Evolutionary conservation across 2,113 vertebrate species (phyloP), one percentile per base, ranked within the genome.

Genomic region (Pachypanchax playfairii): DNA sequence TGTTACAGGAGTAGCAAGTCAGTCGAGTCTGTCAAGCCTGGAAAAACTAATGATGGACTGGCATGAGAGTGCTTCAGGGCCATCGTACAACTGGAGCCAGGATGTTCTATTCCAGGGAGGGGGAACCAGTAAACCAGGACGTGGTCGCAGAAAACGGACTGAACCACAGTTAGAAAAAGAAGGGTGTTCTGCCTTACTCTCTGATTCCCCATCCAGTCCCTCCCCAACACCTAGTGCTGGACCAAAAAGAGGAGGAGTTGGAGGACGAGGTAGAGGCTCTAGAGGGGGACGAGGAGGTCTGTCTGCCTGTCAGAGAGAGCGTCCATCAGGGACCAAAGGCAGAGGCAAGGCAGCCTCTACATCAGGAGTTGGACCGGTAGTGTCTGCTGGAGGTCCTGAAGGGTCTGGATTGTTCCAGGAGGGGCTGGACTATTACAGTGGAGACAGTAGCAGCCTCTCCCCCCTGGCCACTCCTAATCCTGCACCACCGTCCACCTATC

Each of bases 11-110:
- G 85, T 87, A 0, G 94, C 96, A 62, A 94, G 93, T 39, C 96
- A 96, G 77, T 98, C 96, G 11, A 99, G 97, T 79, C 91, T 98
- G 60, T 99, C 97, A 59, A 98, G 96, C 83, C 89, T 99, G 83
- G 96, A 99, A 90, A 99, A 99, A 69, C 80, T 98, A 73, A 99
- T 98, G 96, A 96, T 98, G 93, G 96, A 99, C 77, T 98, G 97
- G 97, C 96, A 99, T 0, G 97, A 98, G 85, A 95, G 95, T 0
- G 96, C 96, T 1, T 93, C 96, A 0, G 95, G 94, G 17, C 95
- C 96, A 0, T 96, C 95, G 38, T 98, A 98, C 83, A 98, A 96
- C 92, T 98, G 96, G 96, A 99, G 97, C 90, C 97, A 99, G 90
- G 98, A 94, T 0, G 96, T 98, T 62, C 94, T 98, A 62, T 98